A percentile compares a stretch with the other conserved stretches of the same genome.
phyloP scores from a whole-genome alignment of 2,797 vertebrate species.

The Muraenolepis orangiensis region DNA sequence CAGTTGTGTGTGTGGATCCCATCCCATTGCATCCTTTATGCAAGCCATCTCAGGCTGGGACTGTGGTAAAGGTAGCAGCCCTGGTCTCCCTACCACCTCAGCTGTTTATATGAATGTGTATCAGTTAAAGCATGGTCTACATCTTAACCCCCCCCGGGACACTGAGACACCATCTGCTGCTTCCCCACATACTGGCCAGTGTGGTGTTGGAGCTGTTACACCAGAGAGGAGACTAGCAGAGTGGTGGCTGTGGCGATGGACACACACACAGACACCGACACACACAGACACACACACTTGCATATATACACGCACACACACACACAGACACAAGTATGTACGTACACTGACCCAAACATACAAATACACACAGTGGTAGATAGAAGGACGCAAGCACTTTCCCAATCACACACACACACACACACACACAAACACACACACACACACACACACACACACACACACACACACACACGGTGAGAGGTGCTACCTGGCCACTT shows the following conservation, averaged over 20 bases:
- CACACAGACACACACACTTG: not conserved
- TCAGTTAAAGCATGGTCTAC: not conserved
- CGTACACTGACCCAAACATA: too few species aligned
- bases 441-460: not conserved
- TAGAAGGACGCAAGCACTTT: too few species aligned
- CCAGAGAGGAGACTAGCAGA: not conserved
- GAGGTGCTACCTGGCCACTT: constrained; percentile 84
- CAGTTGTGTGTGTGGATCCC: too few species aligned
- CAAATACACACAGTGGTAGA: too few species aligned
- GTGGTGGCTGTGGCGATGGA: not conserved
- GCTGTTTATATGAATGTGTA: not conserved
- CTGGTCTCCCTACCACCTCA: too few species aligned
- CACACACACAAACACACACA: too few species aligned
- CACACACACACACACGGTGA: not conserved
- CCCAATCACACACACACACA: too few species aligned
- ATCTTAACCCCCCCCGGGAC: not conserved
- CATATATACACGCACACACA: not conserved
- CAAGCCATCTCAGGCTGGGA: too few species aligned
- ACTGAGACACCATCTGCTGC: not conserved
- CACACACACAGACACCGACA: not conserved
- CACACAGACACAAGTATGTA: not conserved
- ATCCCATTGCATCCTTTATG: too few species aligned
- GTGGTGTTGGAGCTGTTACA: not conserved
- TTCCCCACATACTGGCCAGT: not conserved
- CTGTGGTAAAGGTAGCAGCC: too few species aligned